Base-by-base conservation (phyloP, 2,113 vertebrate genomes). In the Panthera uncia region DNA sequence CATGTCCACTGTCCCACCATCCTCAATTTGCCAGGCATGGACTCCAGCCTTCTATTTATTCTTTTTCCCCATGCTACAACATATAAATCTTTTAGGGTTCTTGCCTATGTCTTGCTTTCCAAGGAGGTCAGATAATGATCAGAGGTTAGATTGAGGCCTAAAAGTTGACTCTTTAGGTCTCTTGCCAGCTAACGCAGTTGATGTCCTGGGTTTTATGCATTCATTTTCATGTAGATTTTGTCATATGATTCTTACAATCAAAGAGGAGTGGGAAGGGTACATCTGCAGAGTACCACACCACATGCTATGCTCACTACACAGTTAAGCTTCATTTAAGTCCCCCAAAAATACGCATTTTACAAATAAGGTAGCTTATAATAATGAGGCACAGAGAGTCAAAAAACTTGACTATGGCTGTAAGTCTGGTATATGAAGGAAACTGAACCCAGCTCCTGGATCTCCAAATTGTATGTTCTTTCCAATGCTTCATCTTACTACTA, bases 171-270 rank as follows among this genome's bases (percentile, higher is more conserved):
- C 21, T 48, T n/a, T 14, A 29, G 11, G 15, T 31, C 18, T 48
- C 12, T 63, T 66, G 12, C 19, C 52, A n/a, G 63, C 41, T 29
- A 65, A 86, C 18, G 15, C 1, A 36, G 14, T 31, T 52, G 31
- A 61, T 27, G 21, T 5, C n/a, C 52, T 55, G 21, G 21, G 4
- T 4, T 78, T 92, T 33, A 11, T 61, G 33, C 8, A 50, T 29
- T 73, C 41, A 11, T 89, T 89, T 92, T 85, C 68, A 78, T 86
- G 66, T 33, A 78, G 25, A 21, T 84, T 48, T 65, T 11, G 4
- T 18, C 57, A 81, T 15, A 65, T 29, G 31, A 16, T 79, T 38
- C 52, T 94, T 94, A 79, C 45, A 61, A 89, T 83, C 29, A 61
- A 25, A 36, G 50, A 89, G 5, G 31, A 18, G 1, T 36, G 23